Base-by-base conservation (phyloP, 2,888 invertebrate genomes). In the Apocheima hispidaria region DNA sequence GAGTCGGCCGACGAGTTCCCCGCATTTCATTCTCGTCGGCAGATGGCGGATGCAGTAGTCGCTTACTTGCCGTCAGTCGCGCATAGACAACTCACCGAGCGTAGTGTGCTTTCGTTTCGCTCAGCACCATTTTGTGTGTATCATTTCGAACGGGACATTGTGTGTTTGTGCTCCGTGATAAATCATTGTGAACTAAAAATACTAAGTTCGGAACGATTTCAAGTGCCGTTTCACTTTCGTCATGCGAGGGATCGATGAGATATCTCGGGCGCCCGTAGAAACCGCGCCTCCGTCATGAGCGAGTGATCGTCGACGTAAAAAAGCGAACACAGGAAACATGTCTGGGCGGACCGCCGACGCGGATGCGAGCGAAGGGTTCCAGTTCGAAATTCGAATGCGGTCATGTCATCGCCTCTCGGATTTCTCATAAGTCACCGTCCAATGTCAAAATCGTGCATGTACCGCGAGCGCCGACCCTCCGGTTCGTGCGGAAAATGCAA, bases 381-480 rank as follows among this genome's bases (percentile, higher is more conserved):
- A 88, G 87, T 90, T 92, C 88, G 91, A 92, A 92, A 92, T 92
- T 92, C 91, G 92, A 92, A 92, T 91, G 92, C 92, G 92, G 89
- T 91, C 92, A 91, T 91, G 92, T 92, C 90, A 90, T 90, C 91
- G 91, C 89, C 88, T 87, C 87, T 90, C 91, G 90, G 88, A 92
- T 90, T 90, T 88, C 86, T 87, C 87, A 86, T 91, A 90, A 92
- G 91, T 91, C 91, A 90, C 89, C 90, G 90, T 91, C 91, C 91
- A 89, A 92, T 91, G 92, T 92, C 92, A 91, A 92, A 91, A 90
- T 86, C 86, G 90, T 89, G 90, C 86, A 85, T 84, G 84, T 85
- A 83, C 88, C 89, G 90, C 88, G 87, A 86, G 89, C 90, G 90
- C 88, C 88, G 87, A 86, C 84, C 88, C 84, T 83, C 83, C 86